These are phyloP conservation scores for Eulithis testata DNA, from an alignment of 2,888 invertebrate species.

Conservation along the genomic window DNA sequence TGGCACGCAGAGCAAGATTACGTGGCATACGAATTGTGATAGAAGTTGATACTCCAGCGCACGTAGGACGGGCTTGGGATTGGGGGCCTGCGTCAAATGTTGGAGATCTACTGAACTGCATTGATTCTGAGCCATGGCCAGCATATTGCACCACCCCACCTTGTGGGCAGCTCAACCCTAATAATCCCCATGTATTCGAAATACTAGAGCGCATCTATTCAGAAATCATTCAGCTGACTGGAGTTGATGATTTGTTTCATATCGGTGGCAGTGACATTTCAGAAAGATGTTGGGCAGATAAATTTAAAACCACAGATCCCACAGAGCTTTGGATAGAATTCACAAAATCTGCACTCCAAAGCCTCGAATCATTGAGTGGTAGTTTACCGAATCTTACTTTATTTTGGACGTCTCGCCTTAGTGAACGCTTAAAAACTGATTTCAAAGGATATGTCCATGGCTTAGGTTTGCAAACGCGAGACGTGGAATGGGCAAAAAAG, in stretches of 20 bases:
- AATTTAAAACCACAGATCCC: constrained; percentile 86
- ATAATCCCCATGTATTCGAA: constrained; percentile 88
- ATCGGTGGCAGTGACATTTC: constrained; percentile 91
- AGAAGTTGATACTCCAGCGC: constrained; percentile 95
- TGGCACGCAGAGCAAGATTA: constrained; percentile 90
- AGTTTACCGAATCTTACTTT: constrained; percentile 61
- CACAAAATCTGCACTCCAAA: constrained; percentile 84
- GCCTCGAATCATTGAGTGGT: constrained; percentile 82
- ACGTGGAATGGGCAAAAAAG: constrained; percentile 86
- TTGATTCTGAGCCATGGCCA: constrained; percentile 89
- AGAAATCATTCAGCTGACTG: constrained; percentile 89
- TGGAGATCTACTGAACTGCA: constrained; percentile 89
- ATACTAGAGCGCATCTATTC: constrained; percentile 88
- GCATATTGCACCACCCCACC: constrained; percentile 91
- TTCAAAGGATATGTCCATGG: constrained; percentile 53
- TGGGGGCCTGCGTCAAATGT: constrained; percentile 88
- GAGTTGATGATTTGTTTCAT: constrained; percentile 91
- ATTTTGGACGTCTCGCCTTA: constrained; percentile 62
- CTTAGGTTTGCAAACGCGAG: constrained; percentile 82
- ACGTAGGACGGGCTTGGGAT: constrained; percentile 92
- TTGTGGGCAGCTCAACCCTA: constrained; percentile 92
- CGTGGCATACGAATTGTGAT: constrained; percentile 93
- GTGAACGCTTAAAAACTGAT: constrained; percentile 57
- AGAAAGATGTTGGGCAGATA: constrained; percentile 88
- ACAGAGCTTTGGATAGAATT: constrained; percentile 90